Evolutionary conservation across 2,888 invertebrate species (phyloP).

Genomic region (Apeira syringaria): DNA sequence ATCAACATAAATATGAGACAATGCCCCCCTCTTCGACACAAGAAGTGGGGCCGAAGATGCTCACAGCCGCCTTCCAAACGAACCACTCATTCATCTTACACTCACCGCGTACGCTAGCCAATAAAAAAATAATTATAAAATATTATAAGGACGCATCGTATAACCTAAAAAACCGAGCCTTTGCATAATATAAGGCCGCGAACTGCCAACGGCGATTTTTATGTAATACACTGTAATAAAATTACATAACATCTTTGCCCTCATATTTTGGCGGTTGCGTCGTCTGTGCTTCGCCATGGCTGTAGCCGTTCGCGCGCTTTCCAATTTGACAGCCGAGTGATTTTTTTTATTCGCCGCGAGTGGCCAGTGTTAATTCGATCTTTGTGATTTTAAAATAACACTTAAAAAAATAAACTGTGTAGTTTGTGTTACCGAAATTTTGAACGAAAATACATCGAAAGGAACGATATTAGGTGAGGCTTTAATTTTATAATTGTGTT

Average conservation of each 20-base stretch:
- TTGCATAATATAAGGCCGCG: slow-evolving; percentile 32
- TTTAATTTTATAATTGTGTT: slow-evolving; percentile 27
- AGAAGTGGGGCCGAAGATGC: slow-evolving; percentile 7
- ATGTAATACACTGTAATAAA: slow-evolving; percentile 76
- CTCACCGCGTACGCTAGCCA: slow-evolving; percentile 7
- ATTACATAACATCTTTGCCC: slow-evolving; percentile 73
- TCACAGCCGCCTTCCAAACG: background rate
- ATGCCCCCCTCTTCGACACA: slow-evolving; percentile 7
- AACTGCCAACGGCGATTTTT: slow-evolving; percentile 68
- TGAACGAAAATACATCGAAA: background rate
- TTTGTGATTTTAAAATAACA: slow-evolving; percentile 32
- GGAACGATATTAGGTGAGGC: slow-evolving; percentile 15
- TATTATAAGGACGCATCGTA: slow-evolving; percentile 35
- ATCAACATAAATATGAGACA: slow-evolving; percentile 14
- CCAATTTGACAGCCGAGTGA: slow-evolving; percentile 40
- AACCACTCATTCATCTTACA: slow-evolving; percentile 6
- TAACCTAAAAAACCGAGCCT: slow-evolving; percentile 51
- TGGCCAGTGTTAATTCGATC: slow-evolving; percentile 11
- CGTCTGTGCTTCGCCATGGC: slow-evolving; percentile 62
- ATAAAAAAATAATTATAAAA: slow-evolving; percentile 9
- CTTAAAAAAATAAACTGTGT: slow-evolving; percentile 6
- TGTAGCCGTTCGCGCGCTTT: slow-evolving; percentile 41
- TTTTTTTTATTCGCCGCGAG: slow-evolving; percentile 41
- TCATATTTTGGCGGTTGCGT: slow-evolving; percentile 73
- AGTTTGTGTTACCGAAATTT: slow-evolving; percentile 1